These are phyloP conservation scores for Scaptodrosophila latifasciaeformis DNA, from an alignment of 2,888 invertebrate genomes.

Conservation along the genomic window DNA sequence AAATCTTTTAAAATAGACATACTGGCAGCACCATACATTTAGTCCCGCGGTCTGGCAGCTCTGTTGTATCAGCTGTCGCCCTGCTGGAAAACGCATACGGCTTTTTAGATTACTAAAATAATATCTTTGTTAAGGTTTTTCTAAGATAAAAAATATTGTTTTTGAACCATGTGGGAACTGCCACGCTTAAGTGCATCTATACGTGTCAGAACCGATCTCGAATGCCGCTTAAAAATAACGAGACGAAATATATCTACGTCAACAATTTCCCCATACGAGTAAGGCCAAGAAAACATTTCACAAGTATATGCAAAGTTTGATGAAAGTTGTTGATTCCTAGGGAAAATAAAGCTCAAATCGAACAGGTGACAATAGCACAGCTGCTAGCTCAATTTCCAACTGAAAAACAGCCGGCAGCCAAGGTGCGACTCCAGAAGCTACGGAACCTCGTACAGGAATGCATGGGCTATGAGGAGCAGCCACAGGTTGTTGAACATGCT, in stretches of 20 bases:
- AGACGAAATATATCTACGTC: constrained; percentile 26
- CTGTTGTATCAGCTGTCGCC: constrained; percentile 30
- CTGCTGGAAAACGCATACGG: constrained; percentile 19
- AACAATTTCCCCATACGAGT: constrained; percentile 38
- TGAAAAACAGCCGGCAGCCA: constrained; percentile 48
- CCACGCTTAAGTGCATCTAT: constrained; percentile 82
- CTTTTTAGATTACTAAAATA: constrained; percentile 5
- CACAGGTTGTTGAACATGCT: constrained; percentile 80
- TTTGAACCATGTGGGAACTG: constrained; percentile 66
- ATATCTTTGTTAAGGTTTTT: not conserved
- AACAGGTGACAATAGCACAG: constrained; percentile 51
- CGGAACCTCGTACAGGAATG: constrained; percentile 72
- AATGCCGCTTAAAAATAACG: constrained; percentile 66
- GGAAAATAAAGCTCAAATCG: constrained; percentile 8
- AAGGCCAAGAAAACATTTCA: constrained; percentile 37
- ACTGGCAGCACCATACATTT: too few species aligned
- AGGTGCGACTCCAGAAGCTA: constrained; percentile 70
- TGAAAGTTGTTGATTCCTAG: not conserved
- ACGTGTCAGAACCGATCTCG: constrained; percentile 79
- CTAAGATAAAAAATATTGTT: constrained; percentile 19
- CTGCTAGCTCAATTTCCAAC: constrained; percentile 50
- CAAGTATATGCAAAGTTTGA: constrained; percentile 31
- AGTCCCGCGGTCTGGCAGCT: constrained; percentile 28
- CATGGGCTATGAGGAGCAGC: constrained; percentile 77
- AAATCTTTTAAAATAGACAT: too few species aligned